Evolutionary conservation across 2,888 invertebrate species (phyloP), one percentile per base, ranked within the genome.

Genomic region (Leptopilina myrica): DNA sequence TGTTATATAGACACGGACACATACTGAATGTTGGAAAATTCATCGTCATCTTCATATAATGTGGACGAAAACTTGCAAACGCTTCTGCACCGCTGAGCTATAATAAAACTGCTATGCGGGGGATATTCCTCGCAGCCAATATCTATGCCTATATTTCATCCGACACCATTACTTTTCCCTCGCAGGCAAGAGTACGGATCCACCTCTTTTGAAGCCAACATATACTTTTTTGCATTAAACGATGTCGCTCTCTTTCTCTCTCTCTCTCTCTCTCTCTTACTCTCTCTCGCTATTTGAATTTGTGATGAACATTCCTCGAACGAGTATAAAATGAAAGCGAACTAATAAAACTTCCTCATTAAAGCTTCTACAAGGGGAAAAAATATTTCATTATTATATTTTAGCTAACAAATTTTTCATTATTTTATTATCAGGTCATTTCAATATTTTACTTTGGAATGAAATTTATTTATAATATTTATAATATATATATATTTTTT

Each of bases 111-210:
- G 73, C 73, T 73, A 73, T 73, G 56, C 73, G 53, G 73, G 33
- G 56, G 20, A 73, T 73, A 43, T 43, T 33, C 73, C 73, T 73
- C 56, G 56, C 56, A 56, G 73, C 73, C 73, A 73, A 73, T 56
- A 73, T 73, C 73, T 73, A 73, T 73, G 73, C 73, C 73, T 73
- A 73, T 73, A 73, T 73, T 73, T 73, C 73, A 73, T 73, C 73
- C 33, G 40, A 56, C 56, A n/a, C 73, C 73, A 73, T 73, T 73
- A 73, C 73, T 56, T 56, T 49, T 40, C 73, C 33, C n/a, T 73
- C 73, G 14, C 56, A 73, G 43, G 73, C 73, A 33, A 73, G 56
- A 73, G 73, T 40, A 33, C 49, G n/a, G 53, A 33, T 73, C 73
- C 73, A 53, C 73, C 73, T 73, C 73, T 73, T 73, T 73, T 56